Base-by-base conservation (phyloP, 2,888 invertebrate species). In the Drosophila atroscutellata region DNA sequence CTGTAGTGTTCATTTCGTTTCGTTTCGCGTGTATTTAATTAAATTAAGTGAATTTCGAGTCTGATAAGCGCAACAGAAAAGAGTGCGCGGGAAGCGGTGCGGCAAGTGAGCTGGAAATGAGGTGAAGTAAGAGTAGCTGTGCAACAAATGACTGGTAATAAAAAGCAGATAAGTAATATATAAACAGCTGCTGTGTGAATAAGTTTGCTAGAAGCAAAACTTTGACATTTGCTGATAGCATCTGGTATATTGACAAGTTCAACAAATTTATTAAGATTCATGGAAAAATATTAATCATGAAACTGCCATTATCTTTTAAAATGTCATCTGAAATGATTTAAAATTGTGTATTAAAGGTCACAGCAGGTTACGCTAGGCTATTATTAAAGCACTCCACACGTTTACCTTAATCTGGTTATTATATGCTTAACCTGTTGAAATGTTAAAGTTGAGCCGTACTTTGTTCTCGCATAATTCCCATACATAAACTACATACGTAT, bases 21-120 rank as follows among this genome's bases (percentile, higher is more conserved):
- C 55, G 70, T 42, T 51, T 51, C 51, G 51, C 39, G 63, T 72
- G 73, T 60, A 70, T 87, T 87, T 87, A 87, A 87, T 85, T 85
- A 85, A 87, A 85, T 85, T 85, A 87, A 85, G 87, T 87, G 87
- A 66, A 81, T 81, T 84, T 77, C 72, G 82, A 56, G 63, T 67
- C 82, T 76, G 85, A 86, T 82, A 87, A 86, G 72, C 76, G 70
- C 45, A 30, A 72, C 76, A 59, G 68, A 70, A 34, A 45, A 42
- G 55, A 57, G 62, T 18, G 30, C 50, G 24, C 4, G 26, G 45
- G 37, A 3, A 32, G 39, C 39, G 30, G 37, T 15, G 57, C 20
- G 58, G 36, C 26, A 24, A 51, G 9, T 28, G 24, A 32, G 37
- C 13, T 30, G 50, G n/a, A 20, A 24, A 30, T 30, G 42, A 42